Percentiles rank a stretch among this genome's conserved stretches.
Evolutionary conservation across 1,140 invertebrate species (phyloP).

Genomic region (Sarcophaga bullata): DNA sequence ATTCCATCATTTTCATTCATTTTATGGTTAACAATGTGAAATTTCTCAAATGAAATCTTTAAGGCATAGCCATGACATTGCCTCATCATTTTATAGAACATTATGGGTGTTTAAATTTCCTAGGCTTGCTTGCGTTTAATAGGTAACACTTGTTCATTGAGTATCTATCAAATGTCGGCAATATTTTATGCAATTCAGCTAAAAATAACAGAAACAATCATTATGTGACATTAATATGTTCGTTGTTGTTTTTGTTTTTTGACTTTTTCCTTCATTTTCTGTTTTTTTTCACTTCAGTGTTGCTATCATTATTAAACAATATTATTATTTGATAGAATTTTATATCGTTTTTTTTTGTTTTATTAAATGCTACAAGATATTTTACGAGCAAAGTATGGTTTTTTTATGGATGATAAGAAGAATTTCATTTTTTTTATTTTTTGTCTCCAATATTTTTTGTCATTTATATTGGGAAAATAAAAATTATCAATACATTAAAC

Average conservation of each 20-base stretch:
- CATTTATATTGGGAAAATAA: constrained; percentile 3
- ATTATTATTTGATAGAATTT: constrained; percentile 6
- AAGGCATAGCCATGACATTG: not conserved
- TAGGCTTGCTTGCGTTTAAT: not conserved
- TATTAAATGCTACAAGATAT: not conserved
- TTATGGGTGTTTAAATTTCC: not conserved
- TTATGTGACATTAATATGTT: not conserved
- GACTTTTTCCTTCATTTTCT: not conserved
- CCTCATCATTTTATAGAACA: not conserved
- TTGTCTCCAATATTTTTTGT: not conserved
- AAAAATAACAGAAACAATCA: not conserved
- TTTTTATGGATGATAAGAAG: constrained; percentile 3
- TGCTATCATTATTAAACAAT: not conserved
- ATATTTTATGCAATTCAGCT: constrained; percentile 1
- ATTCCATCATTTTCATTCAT: no score
- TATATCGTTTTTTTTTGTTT: not conserved
- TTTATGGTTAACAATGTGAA: no score
- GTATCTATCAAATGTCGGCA: not conserved
- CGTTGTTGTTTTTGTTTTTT: no score
- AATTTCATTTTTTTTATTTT: no score
- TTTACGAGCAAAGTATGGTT: constrained; percentile 4
- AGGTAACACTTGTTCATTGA: constrained; percentile 8
- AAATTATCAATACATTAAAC: constrained; percentile 19
- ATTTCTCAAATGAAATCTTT: not conserved
- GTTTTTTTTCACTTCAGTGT: not conserved